Percentiles rank a stretch among this genome's conserved stretches.
phyloP scores from a whole-genome alignment of 2,888 invertebrate species.

The Masnerella sp. region DNA sequence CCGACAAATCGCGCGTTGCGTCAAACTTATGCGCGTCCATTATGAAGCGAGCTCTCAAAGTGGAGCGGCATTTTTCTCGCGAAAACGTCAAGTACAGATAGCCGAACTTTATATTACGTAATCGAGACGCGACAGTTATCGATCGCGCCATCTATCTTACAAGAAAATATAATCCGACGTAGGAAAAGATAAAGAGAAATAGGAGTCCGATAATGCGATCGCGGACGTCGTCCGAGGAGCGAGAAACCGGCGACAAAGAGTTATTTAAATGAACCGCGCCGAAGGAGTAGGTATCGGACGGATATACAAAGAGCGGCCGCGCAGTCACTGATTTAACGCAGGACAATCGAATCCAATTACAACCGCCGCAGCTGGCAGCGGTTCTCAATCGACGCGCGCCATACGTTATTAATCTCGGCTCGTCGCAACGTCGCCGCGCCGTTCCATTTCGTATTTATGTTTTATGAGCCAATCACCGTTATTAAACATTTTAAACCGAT shows the following conservation, averaged over 20 bases:
- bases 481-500: conserved; percentile 34
- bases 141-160: conserved; percentile 52
- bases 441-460: conserved; percentile 39
- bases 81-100: conserved; percentile 55
- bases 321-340: conserved; percentile 77
- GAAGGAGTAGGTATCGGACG: conserved; percentile 70
- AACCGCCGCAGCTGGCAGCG: conserved; percentile 72
- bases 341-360: conserved; percentile 78
- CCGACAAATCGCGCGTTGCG: conserved; percentile 32
- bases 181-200: conserved; percentile 32
- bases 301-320: conserved; percentile 70
- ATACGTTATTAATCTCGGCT: conserved; percentile 25
- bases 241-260: conserved; percentile 59
- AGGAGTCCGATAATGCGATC: conserved; percentile 41
- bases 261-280: conserved; percentile 72
- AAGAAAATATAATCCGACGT: conserved; percentile 36
- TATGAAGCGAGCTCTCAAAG: conserved; percentile 42
- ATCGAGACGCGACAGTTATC: conserved; percentile 56
- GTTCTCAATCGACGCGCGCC: conserved; percentile 67
- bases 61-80: conserved; percentile 50
- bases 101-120: conserved; percentile 54
- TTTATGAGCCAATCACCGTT: conserved; percentile 44
- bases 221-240: conserved; percentile 65
- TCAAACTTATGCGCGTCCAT: conserved; percentile 39
- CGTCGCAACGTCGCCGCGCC: conserved; percentile 8